Percentiles rank a stretch among this genome's conserved stretches.
These are phyloP conservation scores for Adela reaumurella DNA, from an alignment of 2,888 invertebrate genomes.

Conservation along the genomic window DNA sequence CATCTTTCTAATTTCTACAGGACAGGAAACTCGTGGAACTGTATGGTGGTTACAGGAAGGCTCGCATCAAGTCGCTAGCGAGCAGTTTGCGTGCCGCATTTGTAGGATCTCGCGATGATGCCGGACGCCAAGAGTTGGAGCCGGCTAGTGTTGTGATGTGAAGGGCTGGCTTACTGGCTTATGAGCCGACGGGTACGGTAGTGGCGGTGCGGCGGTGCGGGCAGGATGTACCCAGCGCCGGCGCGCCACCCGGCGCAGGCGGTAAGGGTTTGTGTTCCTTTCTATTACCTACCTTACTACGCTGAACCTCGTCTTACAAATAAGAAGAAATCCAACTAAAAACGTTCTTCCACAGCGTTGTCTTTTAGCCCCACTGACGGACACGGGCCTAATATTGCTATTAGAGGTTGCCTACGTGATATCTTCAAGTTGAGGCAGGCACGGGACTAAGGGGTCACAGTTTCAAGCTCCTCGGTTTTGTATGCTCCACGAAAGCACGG, in stretches of 20 bases:
- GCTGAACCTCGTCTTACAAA: no score
- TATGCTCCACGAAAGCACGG: no score
- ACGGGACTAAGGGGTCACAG: no score
- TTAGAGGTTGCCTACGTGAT: no score
- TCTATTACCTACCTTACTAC: slow-evolving; percentile 11
- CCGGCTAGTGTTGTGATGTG: background rate
- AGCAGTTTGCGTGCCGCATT: background rate
- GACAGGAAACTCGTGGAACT: no score
- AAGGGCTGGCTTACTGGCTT: slow-evolving; percentile 19
- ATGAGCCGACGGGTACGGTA: slow-evolving; percentile 17
- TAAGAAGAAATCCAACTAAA: no score
- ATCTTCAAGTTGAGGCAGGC: no score
- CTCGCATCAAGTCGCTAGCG: background rate
- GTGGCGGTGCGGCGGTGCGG: slow-evolving; percentile 16
- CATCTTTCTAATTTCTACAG: background rate
- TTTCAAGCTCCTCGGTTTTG: no score
- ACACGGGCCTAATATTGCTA: no score
- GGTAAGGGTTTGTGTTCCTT: slow-evolving; percentile 60
- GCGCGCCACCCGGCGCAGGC: slow-evolving; percentile 73
- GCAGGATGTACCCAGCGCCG: slow-evolving; percentile 69
- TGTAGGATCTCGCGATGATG: background rate
- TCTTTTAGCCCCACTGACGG: no score
- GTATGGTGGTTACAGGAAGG: background rate
- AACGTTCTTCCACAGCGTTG: no score
- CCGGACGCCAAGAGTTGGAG: background rate